Percentiles rank a stretch among this genome's conserved stretches.
Evolutionary conservation across 2,797 vertebrate species (phyloP).

Genomic region (Notamacropus eugenii): DNA sequence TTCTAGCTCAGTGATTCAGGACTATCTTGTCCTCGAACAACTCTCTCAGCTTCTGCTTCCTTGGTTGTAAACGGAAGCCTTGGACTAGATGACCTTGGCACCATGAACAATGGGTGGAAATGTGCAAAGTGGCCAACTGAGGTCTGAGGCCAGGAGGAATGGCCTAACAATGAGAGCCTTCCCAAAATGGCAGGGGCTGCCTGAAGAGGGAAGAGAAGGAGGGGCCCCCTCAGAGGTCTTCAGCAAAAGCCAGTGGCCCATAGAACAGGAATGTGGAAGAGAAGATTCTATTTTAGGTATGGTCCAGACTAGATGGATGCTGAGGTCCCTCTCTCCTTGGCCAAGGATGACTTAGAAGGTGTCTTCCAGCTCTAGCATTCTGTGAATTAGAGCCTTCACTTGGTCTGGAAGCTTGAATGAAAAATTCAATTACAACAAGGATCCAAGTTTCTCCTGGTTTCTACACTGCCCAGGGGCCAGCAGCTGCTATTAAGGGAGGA

Average conservation of each 20-base stretch:
- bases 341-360: neutral
- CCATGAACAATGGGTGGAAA: too few species aligned
- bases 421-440: neutral
- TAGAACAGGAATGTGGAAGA: neutral
- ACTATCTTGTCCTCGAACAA: too few species aligned
- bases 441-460: neutral
- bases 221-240: too few species aligned
- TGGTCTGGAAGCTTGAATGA: neutral
- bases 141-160: too few species aligned
- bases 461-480: neutral
- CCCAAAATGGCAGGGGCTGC: neutral
- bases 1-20: too few species aligned
- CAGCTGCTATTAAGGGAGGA: neutral
- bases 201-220: too few species aligned
- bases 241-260: too few species aligned
- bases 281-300: neutral
- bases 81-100: too few species aligned
- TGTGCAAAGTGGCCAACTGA: too few species aligned
- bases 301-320: neutral
- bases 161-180: too few species aligned
- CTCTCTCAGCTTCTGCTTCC: too few species aligned
- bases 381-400: neutral
- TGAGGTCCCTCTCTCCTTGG: neutral
- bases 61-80: too few species aligned
- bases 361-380: neutral